Percentiles rank a stretch among this genome's conserved stretches.
These are phyloP conservation scores for Oenanthe oenanthe DNA, from an alignment of 2,113 vertebrate species.

Conservation along the genomic window DNA sequence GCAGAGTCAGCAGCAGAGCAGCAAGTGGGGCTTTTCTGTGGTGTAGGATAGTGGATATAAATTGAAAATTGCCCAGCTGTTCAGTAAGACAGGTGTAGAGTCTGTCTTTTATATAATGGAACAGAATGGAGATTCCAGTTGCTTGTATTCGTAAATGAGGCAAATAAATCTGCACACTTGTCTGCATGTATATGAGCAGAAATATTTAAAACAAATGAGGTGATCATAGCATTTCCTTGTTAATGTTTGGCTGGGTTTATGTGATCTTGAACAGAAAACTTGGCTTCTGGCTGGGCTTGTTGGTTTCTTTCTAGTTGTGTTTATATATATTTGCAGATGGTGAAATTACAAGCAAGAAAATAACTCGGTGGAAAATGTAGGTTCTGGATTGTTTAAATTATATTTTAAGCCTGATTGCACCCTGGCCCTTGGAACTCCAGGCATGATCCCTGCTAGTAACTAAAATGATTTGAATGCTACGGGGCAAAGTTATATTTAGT, in stretches of 20 bases:
- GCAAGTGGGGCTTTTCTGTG: constrained; percentile 37
- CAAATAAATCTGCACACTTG: constrained; percentile 71
- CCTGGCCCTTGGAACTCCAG: constrained; percentile 59
- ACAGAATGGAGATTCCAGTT: constrained; percentile 69
- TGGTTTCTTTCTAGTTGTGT: background rate
- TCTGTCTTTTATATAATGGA: constrained; percentile 62
- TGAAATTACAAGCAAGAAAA: background rate
- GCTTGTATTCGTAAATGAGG: constrained; percentile 61
- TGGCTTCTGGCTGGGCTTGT: background rate
- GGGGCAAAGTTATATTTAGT: constrained; percentile 65
- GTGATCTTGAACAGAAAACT: constrained; percentile 1
- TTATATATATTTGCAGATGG: background rate
- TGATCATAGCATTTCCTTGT: constrained; percentile 10
- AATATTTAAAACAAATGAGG: constrained; percentile 57
- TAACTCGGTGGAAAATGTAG: constrained; percentile 18
- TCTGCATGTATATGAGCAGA: constrained; percentile 44
- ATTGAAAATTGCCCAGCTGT: constrained; percentile 73
- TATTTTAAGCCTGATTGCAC: constrained; percentile 62
- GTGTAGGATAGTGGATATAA: constrained; percentile 58
- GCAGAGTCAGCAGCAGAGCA: constrained; percentile 25
- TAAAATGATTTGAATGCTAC: constrained; percentile 63
- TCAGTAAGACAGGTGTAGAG: constrained; percentile 69
- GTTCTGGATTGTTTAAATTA: constrained; percentile 44
- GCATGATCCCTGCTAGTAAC: constrained; percentile 61
- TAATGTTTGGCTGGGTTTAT: background rate